Base-by-base conservation (phyloP, 2,113 vertebrate genomes). In the Microcebus lehilahytsara region DNA sequence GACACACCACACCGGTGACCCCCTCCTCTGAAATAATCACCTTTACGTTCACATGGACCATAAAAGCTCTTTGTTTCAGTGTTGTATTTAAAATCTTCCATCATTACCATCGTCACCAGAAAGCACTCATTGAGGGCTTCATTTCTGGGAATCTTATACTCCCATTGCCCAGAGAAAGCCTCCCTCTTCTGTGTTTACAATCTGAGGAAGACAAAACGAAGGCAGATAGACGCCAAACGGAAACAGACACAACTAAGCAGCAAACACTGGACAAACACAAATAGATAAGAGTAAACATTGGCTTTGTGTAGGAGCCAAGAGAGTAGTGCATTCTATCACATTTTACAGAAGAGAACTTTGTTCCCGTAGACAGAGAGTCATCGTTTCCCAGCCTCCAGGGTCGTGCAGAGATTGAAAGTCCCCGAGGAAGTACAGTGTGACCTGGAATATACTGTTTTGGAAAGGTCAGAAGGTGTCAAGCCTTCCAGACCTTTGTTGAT, bases 221-320 rank as follows among this genome's bases (percentile, higher is more conserved):
- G 91, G 78, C 92, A 95, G 93, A 93, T 4, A n/a, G 83, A 83
- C 0, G 11, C 60, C 67, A 49, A 30, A 20, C 72, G 69, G 93
- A 97, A 95, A 93, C 9, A 89, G 94, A 91, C 22, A 78, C 62
- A 95, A 42, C 22, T 17, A 72, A 89, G 62, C 37, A 87, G 85
- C 42, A 67, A 90, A 64, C 53, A 62, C 51, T 81, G 49, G 53
- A 88, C 49, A 93, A 80, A 86, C 40, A 81, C 75, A 74, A 77
- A 71, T 32, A 94, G 90, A 93, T 79, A 83, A 92, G 90, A 62
- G n/a, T 95, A 97, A 97, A 95, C 77, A 93, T 25, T 91, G 91
- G 72, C 91, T 95, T 96, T 87, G 84, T 94, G 17, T 27, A 12
- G 22, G 69, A 46, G 77, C 85, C 81, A 53, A 71, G 66, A 49